phyloP scores from a whole-genome alignment of 2,888 invertebrate genomes.

The Aelia acuminata region DNA sequence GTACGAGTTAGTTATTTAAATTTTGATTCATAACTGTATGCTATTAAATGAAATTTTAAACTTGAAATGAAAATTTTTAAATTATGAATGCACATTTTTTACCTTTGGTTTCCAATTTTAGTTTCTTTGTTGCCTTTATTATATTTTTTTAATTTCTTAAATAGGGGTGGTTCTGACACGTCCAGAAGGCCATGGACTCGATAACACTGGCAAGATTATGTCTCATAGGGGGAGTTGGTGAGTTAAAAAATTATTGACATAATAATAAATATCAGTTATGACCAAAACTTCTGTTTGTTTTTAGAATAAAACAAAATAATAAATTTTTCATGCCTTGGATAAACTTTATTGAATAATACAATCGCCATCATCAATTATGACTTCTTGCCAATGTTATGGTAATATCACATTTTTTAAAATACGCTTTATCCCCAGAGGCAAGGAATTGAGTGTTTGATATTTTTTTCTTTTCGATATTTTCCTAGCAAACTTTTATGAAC shows the following conservation, averaged over 20 bases:
- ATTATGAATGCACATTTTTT: neutral
- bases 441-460: too few relatives aligned
- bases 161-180: constrained; percentile 64
- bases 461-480: too few relatives aligned
- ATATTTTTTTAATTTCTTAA: neutral
- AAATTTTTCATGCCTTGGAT: too few relatives aligned
- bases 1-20: constrained; percentile 62
- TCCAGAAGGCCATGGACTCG: constrained; percentile 62
- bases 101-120: neutral
- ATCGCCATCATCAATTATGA: too few relatives aligned
- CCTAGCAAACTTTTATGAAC: too few relatives aligned
- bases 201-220: constrained; percentile 57
- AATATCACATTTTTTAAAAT: too few relatives aligned
- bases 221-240: constrained; percentile 62
- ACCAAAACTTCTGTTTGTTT: too few relatives aligned
- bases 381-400: too few relatives aligned
- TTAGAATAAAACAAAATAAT: too few relatives aligned
- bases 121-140: neutral
- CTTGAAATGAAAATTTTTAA: neutral
- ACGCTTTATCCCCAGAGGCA: too few relatives aligned
- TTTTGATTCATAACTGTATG: neutral
- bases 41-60: neutral
- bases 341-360: too few relatives aligned
- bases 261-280: too few relatives aligned
- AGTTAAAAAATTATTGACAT: constrained; percentile 38